phyloP scores from a whole-genome alignment of 92 coral and sea anemone species.

The Epizoanthus ramosus region DNA sequence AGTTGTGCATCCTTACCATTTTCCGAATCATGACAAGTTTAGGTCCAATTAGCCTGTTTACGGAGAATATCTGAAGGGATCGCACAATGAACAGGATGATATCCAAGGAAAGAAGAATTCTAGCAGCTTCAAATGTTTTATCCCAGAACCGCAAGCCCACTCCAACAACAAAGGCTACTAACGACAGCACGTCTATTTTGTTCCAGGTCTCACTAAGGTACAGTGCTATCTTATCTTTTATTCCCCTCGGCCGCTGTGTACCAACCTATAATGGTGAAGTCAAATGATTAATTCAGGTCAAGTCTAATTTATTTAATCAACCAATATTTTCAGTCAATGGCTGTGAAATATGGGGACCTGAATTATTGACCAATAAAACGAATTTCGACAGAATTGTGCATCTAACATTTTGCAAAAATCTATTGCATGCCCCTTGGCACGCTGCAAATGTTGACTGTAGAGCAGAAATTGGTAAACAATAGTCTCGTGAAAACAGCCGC shows the following conservation, averaged over 20 bases:
- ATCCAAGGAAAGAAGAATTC: constrained; percentile 71
- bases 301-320: too few relatives aligned
- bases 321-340: too few relatives aligned
- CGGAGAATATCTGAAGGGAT: constrained; percentile 87
- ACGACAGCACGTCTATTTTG: constrained; percentile 75
- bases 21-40: constrained; percentile 91
- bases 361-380: too few relatives aligned
- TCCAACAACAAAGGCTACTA: constrained; percentile 72
- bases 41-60: constrained; percentile 90
- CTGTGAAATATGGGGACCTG: too few relatives aligned
- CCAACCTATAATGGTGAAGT: constrained; percentile 45
- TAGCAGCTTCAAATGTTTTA: constrained; percentile 70
- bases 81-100: constrained; percentile 86
- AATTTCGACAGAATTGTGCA: too few relatives aligned
- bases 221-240: constrained; percentile 75
- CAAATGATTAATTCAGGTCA: background rate
- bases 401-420: too few relatives aligned
- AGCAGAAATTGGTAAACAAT: too few relatives aligned
- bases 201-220: constrained; percentile 89
- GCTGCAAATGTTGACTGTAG: too few relatives aligned
- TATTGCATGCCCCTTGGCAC: too few relatives aligned
- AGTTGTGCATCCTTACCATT: constrained; percentile 65
- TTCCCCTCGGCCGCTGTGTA: constrained; percentile 71
- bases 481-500: too few relatives aligned
- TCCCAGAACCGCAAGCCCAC: constrained; percentile 72